Base-by-base conservation (phyloP, 2,797 vertebrate species). In the Labroides dimidiatus region DNA sequence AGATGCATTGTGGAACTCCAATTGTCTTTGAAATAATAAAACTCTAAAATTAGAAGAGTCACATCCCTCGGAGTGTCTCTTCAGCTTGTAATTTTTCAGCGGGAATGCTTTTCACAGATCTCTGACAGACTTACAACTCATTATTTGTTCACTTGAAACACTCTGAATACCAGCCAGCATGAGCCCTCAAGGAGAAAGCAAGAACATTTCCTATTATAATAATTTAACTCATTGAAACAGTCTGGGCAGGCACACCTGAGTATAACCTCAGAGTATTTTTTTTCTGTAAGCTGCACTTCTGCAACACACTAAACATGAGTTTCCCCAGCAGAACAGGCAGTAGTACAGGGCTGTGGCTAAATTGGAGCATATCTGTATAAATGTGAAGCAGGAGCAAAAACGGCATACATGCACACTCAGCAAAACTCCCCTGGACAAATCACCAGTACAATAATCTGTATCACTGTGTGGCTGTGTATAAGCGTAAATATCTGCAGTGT, bases 401-500 rank as follows among this genome's bases (percentile, higher is more conserved):
- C 49, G 54, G 48, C 21, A 13, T 73, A 55, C 48, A 48, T 14
- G 23, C 50, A n/a, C 16, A 30, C 64, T 81, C 72, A 81, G 80
- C 70, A 74, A 67, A 70, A 17, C 9, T 12, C 65, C 11, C 27
- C 12, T 39, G 53, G 43, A 73, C 50, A 72, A 78, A 72, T 43
- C 41, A 12, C 17, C 39, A 56, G 57, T 42, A 10, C 10, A 53
- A 65, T 74, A 62, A 20, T 41, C 39, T 43, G 36, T 61, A 47
- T 68, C 64, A 58, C 48, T 59, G 69, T 64, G 74, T 24, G 69
- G 69, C 48, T 60, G 69, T 80, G 73, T 59, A 75, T 81, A 33
- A 27, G 57, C 37, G 23, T 27, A 42, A 70, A 63, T 59, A 74
- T 45, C 75, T 84, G 86, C 78, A 75, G 41, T 73, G 72, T 65